A percentile compares a stretch with the other conserved stretches of the same genome.
These are phyloP conservation scores for Drosophila ficusphila DNA, from an alignment of 1,140 invertebrate species.

Conservation along the genomic window DNA sequence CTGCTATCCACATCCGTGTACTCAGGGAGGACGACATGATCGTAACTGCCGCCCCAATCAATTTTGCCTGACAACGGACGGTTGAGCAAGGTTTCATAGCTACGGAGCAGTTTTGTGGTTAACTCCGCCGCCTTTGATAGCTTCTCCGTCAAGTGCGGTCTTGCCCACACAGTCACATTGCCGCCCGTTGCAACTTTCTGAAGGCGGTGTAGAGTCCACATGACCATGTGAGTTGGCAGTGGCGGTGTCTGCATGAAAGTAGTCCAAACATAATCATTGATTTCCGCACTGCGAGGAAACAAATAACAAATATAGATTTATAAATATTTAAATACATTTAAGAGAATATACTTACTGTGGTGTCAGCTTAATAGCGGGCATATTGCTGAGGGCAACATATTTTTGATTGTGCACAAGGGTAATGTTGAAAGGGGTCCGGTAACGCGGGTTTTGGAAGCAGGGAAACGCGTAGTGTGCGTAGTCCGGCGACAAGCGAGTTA, in stretches of 20 bases:
- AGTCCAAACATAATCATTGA: conserved; percentile 2
- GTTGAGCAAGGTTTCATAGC: neutral
- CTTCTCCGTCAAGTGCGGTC: neutral
- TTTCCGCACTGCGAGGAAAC: neutral
- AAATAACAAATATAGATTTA: neutral
- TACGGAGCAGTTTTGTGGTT: neutral
- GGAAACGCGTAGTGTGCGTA: conserved; percentile 94
- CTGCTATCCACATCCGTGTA: neutral
- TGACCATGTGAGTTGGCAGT: conserved; percentile 11
- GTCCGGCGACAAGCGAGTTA: conserved; percentile 93
- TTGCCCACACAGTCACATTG: conserved; percentile 3
- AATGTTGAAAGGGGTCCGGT: conserved; percentile 93
- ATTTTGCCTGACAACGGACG: neutral
- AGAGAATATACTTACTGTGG: neutral
- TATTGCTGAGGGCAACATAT: conserved; percentile 91
- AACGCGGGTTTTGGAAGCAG: conserved; percentile 95
- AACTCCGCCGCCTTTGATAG: neutral
- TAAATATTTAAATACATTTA: neutral
- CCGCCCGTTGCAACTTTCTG: neutral
- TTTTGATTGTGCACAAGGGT: conserved; percentile 87
- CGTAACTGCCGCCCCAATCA: neutral
- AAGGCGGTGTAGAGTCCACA: conserved; percentile 14
- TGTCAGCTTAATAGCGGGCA: conserved; percentile 85
- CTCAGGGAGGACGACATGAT: conserved; percentile 6
- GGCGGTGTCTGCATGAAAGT: conserved; percentile 12